Evolutionary conservation across 2,888 invertebrate genomes (phyloP).

Genomic region (Caenorhabditis zanzibari): DNA sequence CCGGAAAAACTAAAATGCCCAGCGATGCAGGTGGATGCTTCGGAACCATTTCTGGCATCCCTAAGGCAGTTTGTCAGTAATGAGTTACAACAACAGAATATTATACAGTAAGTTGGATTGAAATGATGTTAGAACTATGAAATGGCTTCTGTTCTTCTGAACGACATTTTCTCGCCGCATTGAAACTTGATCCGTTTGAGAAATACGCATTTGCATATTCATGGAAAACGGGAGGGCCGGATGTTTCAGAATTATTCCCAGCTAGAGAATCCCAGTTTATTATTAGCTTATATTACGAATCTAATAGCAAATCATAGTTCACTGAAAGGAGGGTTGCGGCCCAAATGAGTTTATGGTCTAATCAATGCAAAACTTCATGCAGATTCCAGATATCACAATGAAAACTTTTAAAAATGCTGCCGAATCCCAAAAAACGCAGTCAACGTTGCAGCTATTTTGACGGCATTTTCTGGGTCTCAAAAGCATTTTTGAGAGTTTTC

Average conservation of each 20-base stretch:
- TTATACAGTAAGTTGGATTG: slow-evolving; percentile 12
- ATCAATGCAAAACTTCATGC: too few relatives aligned
- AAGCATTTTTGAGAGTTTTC: too few relatives aligned
- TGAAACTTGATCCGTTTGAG: slow-evolving; percentile 38
- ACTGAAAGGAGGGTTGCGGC: too few relatives aligned
- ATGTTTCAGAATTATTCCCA: slow-evolving; percentile 1
- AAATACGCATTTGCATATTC: slow-evolving; percentile 58
- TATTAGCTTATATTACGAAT: too few relatives aligned
- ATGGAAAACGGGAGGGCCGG: background rate
- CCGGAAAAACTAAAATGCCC: slow-evolving; percentile 49
- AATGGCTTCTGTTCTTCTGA: background rate
- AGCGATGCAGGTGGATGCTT: slow-evolving; percentile 57
- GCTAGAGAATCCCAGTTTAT: background rate
- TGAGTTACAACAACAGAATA: slow-evolving; percentile 30
- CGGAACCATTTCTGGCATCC: slow-evolving; percentile 58
- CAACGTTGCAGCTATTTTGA: too few relatives aligned
- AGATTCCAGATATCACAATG: too few relatives aligned
- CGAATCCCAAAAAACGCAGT: too few relatives aligned
- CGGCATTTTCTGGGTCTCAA: too few relatives aligned
- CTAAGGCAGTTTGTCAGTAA: slow-evolving; percentile 44
- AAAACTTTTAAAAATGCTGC: too few relatives aligned
- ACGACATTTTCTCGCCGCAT: background rate
- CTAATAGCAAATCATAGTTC: too few relatives aligned
- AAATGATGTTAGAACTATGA: background rate
- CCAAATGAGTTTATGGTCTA: too few relatives aligned